Evolutionary conservation across 1,140 invertebrate genomes (phyloP).

Genomic region (Zaprionus camerounensis): DNA sequence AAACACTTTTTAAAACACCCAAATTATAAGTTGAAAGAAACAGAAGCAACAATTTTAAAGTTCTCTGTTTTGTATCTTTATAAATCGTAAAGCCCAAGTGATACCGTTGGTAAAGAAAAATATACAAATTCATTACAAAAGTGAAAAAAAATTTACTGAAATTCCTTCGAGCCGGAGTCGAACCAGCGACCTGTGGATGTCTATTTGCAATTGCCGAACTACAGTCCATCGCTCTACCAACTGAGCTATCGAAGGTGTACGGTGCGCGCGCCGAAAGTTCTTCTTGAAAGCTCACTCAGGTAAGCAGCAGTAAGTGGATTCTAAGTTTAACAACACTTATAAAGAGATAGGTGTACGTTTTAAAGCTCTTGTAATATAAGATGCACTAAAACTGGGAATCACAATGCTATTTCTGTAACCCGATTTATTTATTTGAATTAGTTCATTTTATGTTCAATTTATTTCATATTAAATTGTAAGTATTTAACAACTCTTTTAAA

Average conservation of each 20-base stretch:
- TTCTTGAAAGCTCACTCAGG: conserved; percentile 54
- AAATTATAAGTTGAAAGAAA: not conserved
- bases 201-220: conserved; percentile 83
- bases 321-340: not conserved
- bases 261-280: conserved; percentile 88
- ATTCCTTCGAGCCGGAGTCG: conserved; percentile 88
- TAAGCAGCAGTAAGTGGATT: not conserved
- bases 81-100: not conserved
- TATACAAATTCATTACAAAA: not conserved
- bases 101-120: not conserved
- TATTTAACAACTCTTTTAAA: not conserved
- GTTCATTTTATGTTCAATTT: too few relatives aligned
- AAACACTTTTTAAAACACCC: not conserved
- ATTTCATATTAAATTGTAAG: not conserved
- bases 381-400: not conserved
- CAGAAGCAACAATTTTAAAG: not conserved
- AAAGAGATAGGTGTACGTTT: not conserved
- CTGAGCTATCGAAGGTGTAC: conserved; percentile 91
- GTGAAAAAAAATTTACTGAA: conserved; percentile 11
- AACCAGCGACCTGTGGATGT: conserved; percentile 89
- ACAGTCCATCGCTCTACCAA: conserved; percentile 96
- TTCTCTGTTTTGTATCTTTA: not conserved
- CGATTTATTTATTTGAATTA: not conserved
- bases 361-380: not conserved
- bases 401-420: not conserved